These are phyloP conservation scores for Ecliptopera silaceata DNA, from an alignment of 2,888 invertebrate genomes.

Conservation along the genomic window DNA sequence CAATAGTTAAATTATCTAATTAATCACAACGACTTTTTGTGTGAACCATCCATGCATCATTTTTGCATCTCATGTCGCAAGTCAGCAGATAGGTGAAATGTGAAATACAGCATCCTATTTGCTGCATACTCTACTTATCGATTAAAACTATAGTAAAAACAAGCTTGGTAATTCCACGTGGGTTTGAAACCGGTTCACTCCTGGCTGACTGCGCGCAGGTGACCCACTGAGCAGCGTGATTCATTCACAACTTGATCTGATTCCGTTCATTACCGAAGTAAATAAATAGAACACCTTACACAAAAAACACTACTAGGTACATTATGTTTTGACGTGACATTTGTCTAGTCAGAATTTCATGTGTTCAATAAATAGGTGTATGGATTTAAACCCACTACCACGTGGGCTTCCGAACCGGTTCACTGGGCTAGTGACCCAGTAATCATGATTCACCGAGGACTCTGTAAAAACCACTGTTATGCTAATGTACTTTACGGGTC, in stretches of 20 bases:
- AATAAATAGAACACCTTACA: too few relatives aligned
- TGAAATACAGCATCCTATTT: too few relatives aligned
- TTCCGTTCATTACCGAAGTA: background rate
- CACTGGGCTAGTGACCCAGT: conserved; percentile 16
- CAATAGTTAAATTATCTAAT: too few relatives aligned
- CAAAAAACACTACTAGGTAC: too few relatives aligned
- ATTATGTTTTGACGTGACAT: too few relatives aligned
- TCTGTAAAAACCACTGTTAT: conserved; percentile 26
- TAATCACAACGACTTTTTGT: too few relatives aligned
- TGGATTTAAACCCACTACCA: conserved; percentile 23
- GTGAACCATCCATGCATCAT: too few relatives aligned
- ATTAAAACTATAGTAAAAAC: background rate
- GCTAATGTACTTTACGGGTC: conserved; percentile 22
- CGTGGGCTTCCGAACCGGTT: conserved; percentile 19
- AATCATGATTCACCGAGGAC: conserved; percentile 16
- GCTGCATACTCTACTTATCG: background rate
- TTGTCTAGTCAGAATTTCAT: too few relatives aligned
- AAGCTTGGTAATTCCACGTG: conserved; percentile 1
- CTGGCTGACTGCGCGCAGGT: background rate
- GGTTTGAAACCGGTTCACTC: conserved; percentile 5
- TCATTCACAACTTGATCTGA: background rate
- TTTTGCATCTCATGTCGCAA: too few relatives aligned
- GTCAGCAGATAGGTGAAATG: too few relatives aligned
- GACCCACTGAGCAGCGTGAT: conserved; percentile 12
- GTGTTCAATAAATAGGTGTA: background rate